A percentile compares a stretch with the other conserved stretches of the same genome.
These are phyloP conservation scores for Automeris io DNA, from an alignment of 2,888 invertebrate species.

Conservation along the genomic window DNA sequence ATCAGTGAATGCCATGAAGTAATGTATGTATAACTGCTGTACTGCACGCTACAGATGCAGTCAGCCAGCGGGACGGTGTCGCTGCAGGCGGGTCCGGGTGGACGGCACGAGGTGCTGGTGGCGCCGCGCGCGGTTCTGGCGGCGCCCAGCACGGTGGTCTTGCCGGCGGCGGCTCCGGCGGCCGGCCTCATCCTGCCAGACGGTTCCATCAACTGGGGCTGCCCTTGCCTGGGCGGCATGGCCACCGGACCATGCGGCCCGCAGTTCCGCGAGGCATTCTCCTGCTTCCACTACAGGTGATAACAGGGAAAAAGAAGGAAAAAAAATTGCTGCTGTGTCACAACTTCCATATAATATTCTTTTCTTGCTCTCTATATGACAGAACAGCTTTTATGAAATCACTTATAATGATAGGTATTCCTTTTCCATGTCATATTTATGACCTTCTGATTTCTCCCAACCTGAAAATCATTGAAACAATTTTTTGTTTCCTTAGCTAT, in stretches of 20 bases:
- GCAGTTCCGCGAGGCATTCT: conserved; percentile 95
- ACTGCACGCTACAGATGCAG: not conserved
- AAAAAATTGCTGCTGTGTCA: not conserved
- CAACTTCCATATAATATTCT: too few species aligned
- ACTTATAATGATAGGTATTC: too few species aligned
- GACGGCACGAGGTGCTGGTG: conserved; percentile 88
- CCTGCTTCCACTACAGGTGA: conserved; percentile 95
- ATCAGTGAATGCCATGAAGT: not conserved
- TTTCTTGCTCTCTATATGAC: too few species aligned
- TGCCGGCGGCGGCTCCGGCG: conserved; percentile 85
- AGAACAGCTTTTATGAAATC: too few species aligned
- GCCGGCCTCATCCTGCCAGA: conserved; percentile 89
- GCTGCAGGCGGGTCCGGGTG: conserved; percentile 67
- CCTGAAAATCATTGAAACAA: too few species aligned
- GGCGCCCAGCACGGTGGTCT: conserved; percentile 80
- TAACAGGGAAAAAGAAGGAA: too few species aligned
- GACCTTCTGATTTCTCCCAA: too few species aligned
- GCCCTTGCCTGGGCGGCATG: conserved; percentile 98
- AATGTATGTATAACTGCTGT: too few species aligned
- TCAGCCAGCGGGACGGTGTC: conserved; percentile 40
- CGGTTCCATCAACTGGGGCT: conserved; percentile 97
- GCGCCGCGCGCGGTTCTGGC: conserved; percentile 88
- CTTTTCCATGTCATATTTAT: too few species aligned
- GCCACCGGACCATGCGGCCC: conserved; percentile 96
- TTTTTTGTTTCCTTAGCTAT: too few species aligned